phyloP scores from a whole-genome alignment of 1,140 invertebrate genomes.

The Argopecten irradians region DNA sequence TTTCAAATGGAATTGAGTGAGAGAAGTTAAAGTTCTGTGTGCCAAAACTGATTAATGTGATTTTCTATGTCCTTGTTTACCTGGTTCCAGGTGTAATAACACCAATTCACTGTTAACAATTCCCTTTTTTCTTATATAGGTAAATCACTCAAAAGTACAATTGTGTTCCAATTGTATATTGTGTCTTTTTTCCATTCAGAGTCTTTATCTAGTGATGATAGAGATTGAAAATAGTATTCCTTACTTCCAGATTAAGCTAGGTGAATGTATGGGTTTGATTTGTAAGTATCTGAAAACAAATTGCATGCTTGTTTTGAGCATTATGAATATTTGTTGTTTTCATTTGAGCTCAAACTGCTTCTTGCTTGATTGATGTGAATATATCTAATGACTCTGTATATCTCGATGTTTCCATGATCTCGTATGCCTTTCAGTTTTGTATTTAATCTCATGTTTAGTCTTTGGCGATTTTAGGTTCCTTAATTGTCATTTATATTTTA shows the following conservation, averaged over 20 bases:
- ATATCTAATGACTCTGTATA: background rate
- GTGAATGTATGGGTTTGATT: background rate
- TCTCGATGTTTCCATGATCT: background rate
- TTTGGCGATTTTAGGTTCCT: background rate
- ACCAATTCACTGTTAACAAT: too few relatives aligned
- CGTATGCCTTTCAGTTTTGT: conserved; percentile 3
- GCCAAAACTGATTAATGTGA: background rate
- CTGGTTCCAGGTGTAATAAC: background rate
- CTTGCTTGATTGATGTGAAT: background rate
- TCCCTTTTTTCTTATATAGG: too few relatives aligned
- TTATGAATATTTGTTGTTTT: background rate
- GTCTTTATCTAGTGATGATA: too few relatives aligned
- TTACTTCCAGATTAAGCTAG: background rate
- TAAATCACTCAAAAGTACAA: too few relatives aligned
- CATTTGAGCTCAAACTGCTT: background rate
- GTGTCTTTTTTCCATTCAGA: too few relatives aligned
- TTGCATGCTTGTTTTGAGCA: background rate
- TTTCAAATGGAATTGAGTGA: background rate
- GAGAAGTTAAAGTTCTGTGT: background rate
- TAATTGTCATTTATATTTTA: too few relatives aligned
- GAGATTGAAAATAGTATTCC: background rate
- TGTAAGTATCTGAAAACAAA: background rate
- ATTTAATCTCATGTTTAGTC: background rate
- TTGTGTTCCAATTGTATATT: too few relatives aligned
- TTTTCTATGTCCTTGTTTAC: background rate